Base-by-base conservation (phyloP, 2,113 vertebrate species). In the Daubentonia madagascariensis region DNA sequence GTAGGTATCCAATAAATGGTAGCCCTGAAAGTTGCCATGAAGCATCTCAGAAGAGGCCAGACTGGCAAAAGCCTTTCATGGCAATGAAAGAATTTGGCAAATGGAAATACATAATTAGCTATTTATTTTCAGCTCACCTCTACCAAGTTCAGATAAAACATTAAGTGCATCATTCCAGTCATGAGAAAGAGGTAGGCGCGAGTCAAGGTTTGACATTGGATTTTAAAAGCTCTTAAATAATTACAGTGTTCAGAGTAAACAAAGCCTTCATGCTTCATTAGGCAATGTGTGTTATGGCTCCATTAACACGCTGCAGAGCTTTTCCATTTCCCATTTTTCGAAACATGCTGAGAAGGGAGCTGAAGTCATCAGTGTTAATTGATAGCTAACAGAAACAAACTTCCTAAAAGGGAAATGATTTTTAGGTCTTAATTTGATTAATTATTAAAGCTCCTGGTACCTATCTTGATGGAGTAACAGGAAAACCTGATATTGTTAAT, bases 391-490 rank as follows among this genome's bases (percentile, higher is more conserved):
- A 98, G 97, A 98, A 98, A 98, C 43, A 96, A 99, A 98, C 97
- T 98, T 98, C 97, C 97, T 98, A 98, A 99, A 98, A 98, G 97
- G 96, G 96, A 98, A 98, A 99, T 98, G 8, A 98, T 98, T 99
- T 99, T 98, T 97, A 97, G 96, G 93, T 92, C 97, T 81, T 99
- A 98, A 99, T 99, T 97, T 98, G 98, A 99, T 99, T 99, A 99
- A 98, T 98, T 98, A 97, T 97, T 96, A 98, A 98, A 97, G 86
- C 88, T 98, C 65, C 96, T 97, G 98, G 98, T 98, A 98, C 98
- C 97, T 98, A 97, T 98, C 98, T 98, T 98, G 97, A 96, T 93
- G 96, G 93, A 94, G 96, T 96, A 97, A 96, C 96, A 97, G 96
- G 94, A 97, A 98, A 98, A 98, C 91, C 59, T 96, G 97, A 96